These are phyloP conservation scores for Heliconius charithonia DNA, from an alignment of 2,888 invertebrate genomes.

Conservation along the genomic window DNA sequence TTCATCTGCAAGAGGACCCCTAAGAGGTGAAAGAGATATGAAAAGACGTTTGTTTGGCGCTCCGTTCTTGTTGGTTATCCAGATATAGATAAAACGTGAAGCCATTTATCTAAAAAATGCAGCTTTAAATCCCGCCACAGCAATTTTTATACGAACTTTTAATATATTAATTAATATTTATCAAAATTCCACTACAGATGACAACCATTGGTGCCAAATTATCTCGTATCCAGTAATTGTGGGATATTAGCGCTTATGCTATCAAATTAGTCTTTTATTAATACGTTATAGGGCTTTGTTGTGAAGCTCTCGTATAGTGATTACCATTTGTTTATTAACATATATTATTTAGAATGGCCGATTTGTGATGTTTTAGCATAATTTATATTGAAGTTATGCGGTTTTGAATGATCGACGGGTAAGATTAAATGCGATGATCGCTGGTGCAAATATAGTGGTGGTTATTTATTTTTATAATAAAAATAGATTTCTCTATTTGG, in stretches of 20 bases:
- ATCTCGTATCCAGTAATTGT: conserved; percentile 48
- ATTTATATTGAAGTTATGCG: neutral
- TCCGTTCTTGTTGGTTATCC: no score
- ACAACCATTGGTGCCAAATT: conserved; percentile 52
- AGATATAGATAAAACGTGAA: no score
- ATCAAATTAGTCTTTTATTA: conserved; percentile 47
- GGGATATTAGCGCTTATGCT: conserved; percentile 43
- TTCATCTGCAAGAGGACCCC: no score
- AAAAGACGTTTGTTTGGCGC: no score
- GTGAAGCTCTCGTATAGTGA: conserved; percentile 40
- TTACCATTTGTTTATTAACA: conserved; percentile 43
- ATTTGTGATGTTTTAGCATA: neutral
- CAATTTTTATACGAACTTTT: neutral
- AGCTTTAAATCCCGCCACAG: no score
- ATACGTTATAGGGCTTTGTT: conserved; percentile 44
- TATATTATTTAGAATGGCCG: conserved; percentile 6
- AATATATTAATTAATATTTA: conserved; percentile 59
- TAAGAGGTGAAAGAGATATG: no score
- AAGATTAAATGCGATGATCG: neutral
- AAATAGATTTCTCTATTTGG: no score
- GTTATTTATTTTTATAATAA: neutral
- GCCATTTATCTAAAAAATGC: no score
- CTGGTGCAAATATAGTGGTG: neutral
- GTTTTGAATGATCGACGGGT: neutral
- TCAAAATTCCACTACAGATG: conserved; percentile 57